These are phyloP conservation scores for Lontra canadensis DNA, from an alignment of 2,113 vertebrate species.

Conservation along the genomic window DNA sequence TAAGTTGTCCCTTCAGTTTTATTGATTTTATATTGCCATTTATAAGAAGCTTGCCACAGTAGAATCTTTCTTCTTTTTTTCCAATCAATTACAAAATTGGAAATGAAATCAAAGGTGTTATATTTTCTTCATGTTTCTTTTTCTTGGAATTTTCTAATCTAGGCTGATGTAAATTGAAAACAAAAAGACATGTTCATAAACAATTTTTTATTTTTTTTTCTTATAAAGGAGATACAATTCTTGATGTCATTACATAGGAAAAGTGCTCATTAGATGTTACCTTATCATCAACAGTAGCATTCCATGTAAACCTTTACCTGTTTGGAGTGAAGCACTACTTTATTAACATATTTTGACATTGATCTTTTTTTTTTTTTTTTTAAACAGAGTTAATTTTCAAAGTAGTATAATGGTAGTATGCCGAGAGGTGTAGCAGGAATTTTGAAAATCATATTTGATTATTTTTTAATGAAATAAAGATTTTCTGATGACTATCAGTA, in stretches of 20 bases:
- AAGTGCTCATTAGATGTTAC: background rate
- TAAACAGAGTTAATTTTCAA: background rate
- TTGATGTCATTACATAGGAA: background rate
- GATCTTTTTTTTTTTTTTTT: background rate
- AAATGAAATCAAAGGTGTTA: conserved; percentile 31
- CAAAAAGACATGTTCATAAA: background rate
- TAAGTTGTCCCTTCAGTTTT: background rate
- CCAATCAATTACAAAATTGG: background rate
- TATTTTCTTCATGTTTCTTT: conserved; percentile 40
- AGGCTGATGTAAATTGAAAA: background rate
- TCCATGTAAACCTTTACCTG: background rate
- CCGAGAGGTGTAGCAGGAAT: background rate
- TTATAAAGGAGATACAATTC: background rate
- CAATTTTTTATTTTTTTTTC: background rate
- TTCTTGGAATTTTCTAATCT: conserved; percentile 26
- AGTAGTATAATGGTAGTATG: background rate
- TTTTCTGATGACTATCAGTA: background rate
- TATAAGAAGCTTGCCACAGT: background rate
- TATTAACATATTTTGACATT: background rate
- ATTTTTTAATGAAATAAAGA: background rate
- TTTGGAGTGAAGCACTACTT: background rate
- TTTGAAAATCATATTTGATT: conserved; percentile 24
- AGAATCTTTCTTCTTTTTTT: background rate
- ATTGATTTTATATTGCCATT: background rate
- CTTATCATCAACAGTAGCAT: background rate